phyloP scores from a whole-genome alignment of 2,888 invertebrate species.

The Acrocyrtus sp. region DNA sequence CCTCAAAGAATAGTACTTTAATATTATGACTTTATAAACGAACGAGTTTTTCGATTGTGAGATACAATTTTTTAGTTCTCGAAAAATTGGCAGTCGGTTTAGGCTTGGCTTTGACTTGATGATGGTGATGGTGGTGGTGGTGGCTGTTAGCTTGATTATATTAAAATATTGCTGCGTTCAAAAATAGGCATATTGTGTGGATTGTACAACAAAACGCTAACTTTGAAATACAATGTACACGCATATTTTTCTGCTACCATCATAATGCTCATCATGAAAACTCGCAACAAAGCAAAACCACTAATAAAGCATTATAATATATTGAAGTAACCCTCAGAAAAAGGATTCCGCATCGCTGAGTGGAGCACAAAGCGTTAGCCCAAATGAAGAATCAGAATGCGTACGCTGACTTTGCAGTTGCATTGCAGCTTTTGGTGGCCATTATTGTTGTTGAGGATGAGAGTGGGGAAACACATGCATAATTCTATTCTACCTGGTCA shows the following conservation, averaged over 20 bases:
- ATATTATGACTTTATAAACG: slow-evolving; percentile 32
- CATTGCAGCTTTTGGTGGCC: not conserved
- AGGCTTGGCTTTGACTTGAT: slow-evolving; percentile 31
- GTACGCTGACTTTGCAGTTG: slow-evolving; percentile 1
- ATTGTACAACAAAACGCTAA: too few species aligned
- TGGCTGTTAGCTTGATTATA: slow-evolving; percentile 9
- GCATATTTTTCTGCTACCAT: slow-evolving; percentile 12
- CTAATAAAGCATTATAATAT: slow-evolving; percentile 36
- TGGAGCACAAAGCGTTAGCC: slow-evolving; percentile 35
- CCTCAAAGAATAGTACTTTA: too few species aligned
- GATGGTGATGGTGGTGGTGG: not conserved
- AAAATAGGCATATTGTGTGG: too few species aligned
- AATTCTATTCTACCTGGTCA: slow-evolving; percentile 46
- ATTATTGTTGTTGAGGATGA: not conserved
- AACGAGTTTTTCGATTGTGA: slow-evolving; percentile 38
- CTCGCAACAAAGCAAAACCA: slow-evolving; percentile 35
- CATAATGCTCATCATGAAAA: slow-evolving; percentile 21
- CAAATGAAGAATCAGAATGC: slow-evolving; percentile 14
- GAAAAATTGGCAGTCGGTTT: slow-evolving; percentile 38
- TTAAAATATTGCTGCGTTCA: slow-evolving; percentile 12
- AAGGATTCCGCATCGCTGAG: slow-evolving; percentile 46
- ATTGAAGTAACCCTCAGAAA: slow-evolving; percentile 41
- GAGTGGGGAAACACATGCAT: slow-evolving; percentile 10
- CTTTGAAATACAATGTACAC: too few species aligned
- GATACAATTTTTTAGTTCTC: slow-evolving; percentile 30